Evolutionary conservation across 2,797 vertebrate species (phyloP).

Genomic region (Falco novaeseelandiae): DNA sequence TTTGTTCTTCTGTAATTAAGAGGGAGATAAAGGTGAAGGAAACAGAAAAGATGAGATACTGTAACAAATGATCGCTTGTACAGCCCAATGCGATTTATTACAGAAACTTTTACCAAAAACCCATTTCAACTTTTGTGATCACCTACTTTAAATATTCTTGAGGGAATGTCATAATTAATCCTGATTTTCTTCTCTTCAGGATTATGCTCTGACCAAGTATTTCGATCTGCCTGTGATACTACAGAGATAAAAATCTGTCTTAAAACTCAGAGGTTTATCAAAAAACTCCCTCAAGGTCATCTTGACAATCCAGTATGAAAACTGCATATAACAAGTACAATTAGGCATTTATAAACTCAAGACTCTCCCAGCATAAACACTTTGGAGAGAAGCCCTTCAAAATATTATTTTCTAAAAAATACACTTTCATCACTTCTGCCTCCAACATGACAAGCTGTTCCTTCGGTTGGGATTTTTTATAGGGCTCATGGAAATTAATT

Average conservation of each 20-base stretch:
- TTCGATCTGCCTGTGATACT: neutral
- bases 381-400: slow-evolving; percentile 6
- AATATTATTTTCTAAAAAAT: neutral
- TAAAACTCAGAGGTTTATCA: slow-evolving; percentile 13
- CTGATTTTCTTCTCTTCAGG: neutral
- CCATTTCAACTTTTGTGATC: neutral
- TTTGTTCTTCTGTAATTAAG: neutral
- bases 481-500: slow-evolving; percentile 24
- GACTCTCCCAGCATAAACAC: neutral
- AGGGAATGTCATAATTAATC: neutral
- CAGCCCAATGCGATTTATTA: neutral
- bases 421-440: neutral
- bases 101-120: neutral
- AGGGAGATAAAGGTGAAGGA: neutral
- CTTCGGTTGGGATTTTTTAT: slow-evolving; percentile 21
- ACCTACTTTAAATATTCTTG: neutral
- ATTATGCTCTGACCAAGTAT: neutral
- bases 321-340: neutral
- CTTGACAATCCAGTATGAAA: neutral
- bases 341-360: neutral
- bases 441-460: slow-evolving; percentile 30
- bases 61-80: neutral
- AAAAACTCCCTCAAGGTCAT: slow-evolving; percentile 28
- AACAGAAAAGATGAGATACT: neutral
- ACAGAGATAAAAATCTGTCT: slow-evolving; percentile 9